These are phyloP conservation scores for Pseudolycoriella hygida DNA, from an alignment of 2,888 invertebrate species.

Conservation along the genomic window DNA sequence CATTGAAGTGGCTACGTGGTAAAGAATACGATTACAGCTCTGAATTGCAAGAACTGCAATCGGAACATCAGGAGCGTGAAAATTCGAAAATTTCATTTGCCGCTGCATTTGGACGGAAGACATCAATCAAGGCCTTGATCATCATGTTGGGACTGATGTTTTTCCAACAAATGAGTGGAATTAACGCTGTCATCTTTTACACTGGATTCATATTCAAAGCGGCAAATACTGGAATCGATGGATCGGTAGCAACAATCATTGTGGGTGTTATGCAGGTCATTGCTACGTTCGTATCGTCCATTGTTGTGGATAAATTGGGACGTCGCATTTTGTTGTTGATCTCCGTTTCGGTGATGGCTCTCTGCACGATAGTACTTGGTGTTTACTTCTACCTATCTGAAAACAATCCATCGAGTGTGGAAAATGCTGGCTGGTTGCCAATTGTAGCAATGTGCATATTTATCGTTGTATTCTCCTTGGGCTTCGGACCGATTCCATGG, in stretches of 20 bases:
- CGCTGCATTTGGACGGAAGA: conserved; percentile 37
- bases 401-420: conserved; percentile 22
- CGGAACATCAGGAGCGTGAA: conserved; percentile 32
- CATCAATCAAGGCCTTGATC: conserved; percentile 43
- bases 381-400: conserved; percentile 40
- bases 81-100: conserved; percentile 36
- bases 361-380: conserved; percentile 52
- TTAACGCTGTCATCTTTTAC: conserved; percentile 72
- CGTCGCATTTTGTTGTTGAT: conserved; percentile 55
- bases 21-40: conserved; percentile 42
- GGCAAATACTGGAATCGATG: conserved; percentile 30
- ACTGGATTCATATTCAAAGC: conserved; percentile 50
- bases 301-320: conserved; percentile 66
- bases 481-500: conserved; percentile 70
- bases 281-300: conserved; percentile 46
- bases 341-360: conserved; percentile 51
- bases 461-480: conserved; percentile 63
- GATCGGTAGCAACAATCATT: conserved; percentile 50
- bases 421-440: conserved; percentile 52
- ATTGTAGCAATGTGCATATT: conserved; percentile 55
- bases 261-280: conserved; percentile 68
- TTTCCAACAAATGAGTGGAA: conserved; percentile 74
- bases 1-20: conserved; percentile 60
- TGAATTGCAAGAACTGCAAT: conserved; percentile 44
- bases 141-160: conserved; percentile 70